Evolutionary conservation across 2,797 vertebrate species (phyloP).

Genomic region (Avahi laniger): DNA sequence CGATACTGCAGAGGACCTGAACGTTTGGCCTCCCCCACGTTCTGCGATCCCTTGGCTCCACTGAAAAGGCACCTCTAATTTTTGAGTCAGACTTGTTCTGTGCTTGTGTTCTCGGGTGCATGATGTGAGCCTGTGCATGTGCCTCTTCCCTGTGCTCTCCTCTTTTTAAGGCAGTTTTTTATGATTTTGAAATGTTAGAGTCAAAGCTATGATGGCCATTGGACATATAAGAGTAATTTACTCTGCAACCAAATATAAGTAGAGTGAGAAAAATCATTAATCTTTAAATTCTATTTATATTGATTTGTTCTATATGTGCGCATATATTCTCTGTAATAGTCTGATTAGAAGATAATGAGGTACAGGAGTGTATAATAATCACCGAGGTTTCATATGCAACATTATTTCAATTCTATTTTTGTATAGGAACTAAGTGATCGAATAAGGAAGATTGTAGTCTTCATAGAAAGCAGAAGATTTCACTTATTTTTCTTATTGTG

Average conservation of each 20-base stretch:
- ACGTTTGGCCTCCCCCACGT: rapidly evolving
- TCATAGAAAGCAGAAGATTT: neutral
- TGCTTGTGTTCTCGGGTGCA: neutral
- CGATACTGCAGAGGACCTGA: neutral
- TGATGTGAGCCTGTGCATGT: neutral
- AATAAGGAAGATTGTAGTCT: neutral
- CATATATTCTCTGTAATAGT: neutral
- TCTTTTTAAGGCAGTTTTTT: neutral
- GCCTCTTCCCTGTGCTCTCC: neutral
- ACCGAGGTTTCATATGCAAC: neutral
- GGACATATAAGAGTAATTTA: neutral
- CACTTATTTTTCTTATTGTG: neutral
- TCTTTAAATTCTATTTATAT: neutral
- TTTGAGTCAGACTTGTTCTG: neutral
- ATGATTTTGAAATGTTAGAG: neutral
- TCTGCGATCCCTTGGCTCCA: neutral
- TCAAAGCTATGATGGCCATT: neutral
- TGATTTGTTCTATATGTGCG: neutral
- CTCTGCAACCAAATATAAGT: neutral
- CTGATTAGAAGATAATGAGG: neutral
- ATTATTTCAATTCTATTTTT: neutral
- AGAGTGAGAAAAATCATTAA: neutral
- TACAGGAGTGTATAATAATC: neutral
- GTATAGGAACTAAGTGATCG: neutral
- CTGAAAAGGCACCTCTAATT: neutral